phyloP scores from a whole-genome alignment of 2,113 vertebrate species.

The Ursus arctos region DNA sequence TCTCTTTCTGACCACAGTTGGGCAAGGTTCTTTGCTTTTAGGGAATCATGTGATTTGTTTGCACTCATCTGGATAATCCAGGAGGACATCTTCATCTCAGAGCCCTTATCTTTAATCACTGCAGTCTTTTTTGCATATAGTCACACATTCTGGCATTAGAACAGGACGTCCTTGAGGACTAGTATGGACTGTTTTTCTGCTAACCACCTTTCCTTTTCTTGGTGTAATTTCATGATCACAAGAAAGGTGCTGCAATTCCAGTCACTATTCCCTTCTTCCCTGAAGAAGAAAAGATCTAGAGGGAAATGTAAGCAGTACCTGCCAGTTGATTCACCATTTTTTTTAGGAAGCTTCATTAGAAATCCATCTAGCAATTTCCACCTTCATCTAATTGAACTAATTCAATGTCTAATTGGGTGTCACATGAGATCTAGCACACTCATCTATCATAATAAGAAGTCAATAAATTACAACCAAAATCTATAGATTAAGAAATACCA shows the following conservation, averaged over 20 bases:
- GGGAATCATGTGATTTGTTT: not conserved
- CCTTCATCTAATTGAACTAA: not conserved
- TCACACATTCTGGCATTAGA: not conserved
- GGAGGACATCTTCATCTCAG: not conserved
- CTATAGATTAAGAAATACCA: conserved; percentile 7
- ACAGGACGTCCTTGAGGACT: not conserved
- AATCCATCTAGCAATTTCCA: not conserved
- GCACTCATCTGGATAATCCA: not conserved
- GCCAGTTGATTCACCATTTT: not conserved
- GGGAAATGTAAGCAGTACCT: not conserved
- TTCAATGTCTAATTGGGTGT: not conserved
- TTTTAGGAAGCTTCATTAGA: not conserved
- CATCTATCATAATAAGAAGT: not conserved
- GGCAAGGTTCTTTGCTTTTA: not conserved
- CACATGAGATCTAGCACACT: not conserved
- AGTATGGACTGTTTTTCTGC: not conserved
- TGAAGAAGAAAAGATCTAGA: not conserved
- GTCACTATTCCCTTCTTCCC: not conserved
- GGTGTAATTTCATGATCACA: not conserved
- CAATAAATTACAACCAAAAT: not conserved
- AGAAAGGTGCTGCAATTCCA: not conserved
- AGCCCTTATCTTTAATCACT: not conserved
- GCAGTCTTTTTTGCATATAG: not conserved
- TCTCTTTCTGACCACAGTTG: not conserved
- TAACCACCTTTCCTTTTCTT: not conserved